A percentile compares a stretch with the other conserved stretches of the same genome.
Conservation (phyloP, 2,797 vertebrate genomes). For the Sebastes melanostomus region DNA sequence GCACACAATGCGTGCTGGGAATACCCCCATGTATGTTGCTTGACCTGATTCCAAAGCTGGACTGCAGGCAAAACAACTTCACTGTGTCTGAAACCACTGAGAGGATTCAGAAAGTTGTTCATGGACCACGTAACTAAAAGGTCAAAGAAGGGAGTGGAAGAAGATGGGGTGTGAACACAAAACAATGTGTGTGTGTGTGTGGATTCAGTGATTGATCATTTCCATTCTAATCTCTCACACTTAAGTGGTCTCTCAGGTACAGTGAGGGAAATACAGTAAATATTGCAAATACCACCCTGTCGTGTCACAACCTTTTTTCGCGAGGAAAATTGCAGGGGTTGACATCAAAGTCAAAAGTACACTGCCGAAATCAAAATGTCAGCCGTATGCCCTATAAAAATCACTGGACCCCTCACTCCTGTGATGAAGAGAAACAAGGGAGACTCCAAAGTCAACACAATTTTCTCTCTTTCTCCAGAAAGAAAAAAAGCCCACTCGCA, state of each 20-base stretch:
- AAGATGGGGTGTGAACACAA: constrained; percentile 46
- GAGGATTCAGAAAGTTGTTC: constrained; percentile 41
- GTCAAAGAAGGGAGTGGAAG: constrained; percentile 48
- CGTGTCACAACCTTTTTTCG: constrained; percentile 56
- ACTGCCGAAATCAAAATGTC: constrained; percentile 81
- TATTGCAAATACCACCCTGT: constrained; percentile 67
- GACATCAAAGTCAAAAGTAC: constrained; percentile 82
- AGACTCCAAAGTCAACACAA: constrained; percentile 86
- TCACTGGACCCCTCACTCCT: constrained; percentile 81
- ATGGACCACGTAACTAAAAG: constrained; percentile 31
- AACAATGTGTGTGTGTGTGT: not conserved
- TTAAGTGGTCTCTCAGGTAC: constrained; percentile 44
- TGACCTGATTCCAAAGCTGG: constrained; percentile 46
- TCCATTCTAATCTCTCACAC: constrained; percentile 49
- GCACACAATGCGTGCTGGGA: constrained; percentile 62
- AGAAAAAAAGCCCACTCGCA: constrained; percentile 62
- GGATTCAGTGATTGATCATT: constrained; percentile 52
- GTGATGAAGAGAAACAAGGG: constrained; percentile 84
- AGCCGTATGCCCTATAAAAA: constrained; percentile 81
- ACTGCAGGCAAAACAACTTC: constrained; percentile 48
- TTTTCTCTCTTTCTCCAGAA: constrained; percentile 68
- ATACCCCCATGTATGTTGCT: constrained; percentile 53
- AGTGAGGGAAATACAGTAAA: constrained; percentile 64
- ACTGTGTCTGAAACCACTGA: constrained; percentile 26
- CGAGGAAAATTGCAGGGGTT: constrained; percentile 76